A percentile compares a stretch with the other conserved stretches of the same genome.
Conservation (phyloP, 2,113 vertebrate species). For the Ranitomeya imitator region DNA sequence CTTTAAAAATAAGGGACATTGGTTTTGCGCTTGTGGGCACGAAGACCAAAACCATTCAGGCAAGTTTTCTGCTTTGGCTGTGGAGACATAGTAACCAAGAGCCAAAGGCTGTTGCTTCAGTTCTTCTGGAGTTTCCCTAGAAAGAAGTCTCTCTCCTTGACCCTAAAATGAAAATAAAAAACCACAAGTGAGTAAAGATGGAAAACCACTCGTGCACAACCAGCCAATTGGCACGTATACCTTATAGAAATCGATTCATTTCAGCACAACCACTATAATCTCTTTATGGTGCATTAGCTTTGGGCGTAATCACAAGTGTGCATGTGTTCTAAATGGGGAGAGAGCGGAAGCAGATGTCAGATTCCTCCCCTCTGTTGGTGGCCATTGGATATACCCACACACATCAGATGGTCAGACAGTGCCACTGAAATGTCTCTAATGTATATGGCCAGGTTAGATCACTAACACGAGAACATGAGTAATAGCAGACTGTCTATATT, state of each 20-base stretch:
- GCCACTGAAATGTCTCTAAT: too few species aligned
- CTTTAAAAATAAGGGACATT: conserved; percentile 97
- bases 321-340: too few species aligned
- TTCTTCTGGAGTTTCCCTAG: conserved; percentile 92
- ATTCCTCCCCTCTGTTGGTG: too few species aligned
- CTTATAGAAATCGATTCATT: too few species aligned
- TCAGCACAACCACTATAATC: not conserved
- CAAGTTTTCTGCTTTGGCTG: conserved; percentile 91
- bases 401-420: too few species aligned
- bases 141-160: conserved; percentile 91
- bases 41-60: conserved; percentile 99
- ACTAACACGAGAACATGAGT: not conserved
- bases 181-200: not conserved
- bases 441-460: not conserved
- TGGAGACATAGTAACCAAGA: conserved; percentile 96
- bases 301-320: too few species aligned
- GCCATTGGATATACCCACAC: too few species aligned
- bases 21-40: conserved; percentile 94
- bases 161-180: conserved; percentile 71
- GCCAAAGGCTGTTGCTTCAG: conserved; percentile 96
- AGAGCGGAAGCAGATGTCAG: too few species aligned
- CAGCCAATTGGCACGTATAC: too few species aligned
- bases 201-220: too few species aligned
- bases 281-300: not conserved
- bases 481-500: conserved; percentile 54